A percentile compares a stretch with the other conserved stretches of the same genome.
Evolutionary conservation across 2,113 vertebrate genomes (phyloP).

Genomic region (Lepidothrix coronata): DNA sequence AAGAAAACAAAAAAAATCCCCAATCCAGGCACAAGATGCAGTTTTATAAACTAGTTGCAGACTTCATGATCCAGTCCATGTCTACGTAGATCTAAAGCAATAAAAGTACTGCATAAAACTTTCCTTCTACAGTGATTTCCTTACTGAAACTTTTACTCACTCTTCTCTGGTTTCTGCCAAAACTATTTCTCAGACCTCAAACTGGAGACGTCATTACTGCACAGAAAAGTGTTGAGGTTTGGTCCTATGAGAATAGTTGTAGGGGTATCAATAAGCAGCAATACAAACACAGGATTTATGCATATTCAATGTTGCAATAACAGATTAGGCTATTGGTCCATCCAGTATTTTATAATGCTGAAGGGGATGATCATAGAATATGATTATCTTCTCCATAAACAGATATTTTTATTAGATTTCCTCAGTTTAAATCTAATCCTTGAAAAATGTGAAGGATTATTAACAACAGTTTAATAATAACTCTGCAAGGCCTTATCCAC

Average conservation of each 20-base stretch:
- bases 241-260: not conserved
- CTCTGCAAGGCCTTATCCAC: not conserved
- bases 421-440: not conserved
- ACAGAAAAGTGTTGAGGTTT: not conserved
- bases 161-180: not conserved
- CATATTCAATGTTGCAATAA: not conserved
- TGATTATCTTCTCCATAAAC: not conserved
- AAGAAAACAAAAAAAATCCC: not conserved
- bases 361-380: not conserved
- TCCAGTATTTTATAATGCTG: not conserved
- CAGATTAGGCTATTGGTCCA: not conserved
- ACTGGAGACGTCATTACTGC: not conserved
- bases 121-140: not conserved
- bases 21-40: not conserved
- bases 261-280: not conserved
- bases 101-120: not conserved
- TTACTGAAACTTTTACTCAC: not conserved
- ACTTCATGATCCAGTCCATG: not conserved
- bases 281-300: not conserved
- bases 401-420: not conserved
- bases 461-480: not conserved
- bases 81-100: not conserved
- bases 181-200: not conserved
- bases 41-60: not conserved
- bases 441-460: not conserved